Base-by-base conservation (phyloP, 2,888 invertebrate species). In the Melieria picta region DNA sequence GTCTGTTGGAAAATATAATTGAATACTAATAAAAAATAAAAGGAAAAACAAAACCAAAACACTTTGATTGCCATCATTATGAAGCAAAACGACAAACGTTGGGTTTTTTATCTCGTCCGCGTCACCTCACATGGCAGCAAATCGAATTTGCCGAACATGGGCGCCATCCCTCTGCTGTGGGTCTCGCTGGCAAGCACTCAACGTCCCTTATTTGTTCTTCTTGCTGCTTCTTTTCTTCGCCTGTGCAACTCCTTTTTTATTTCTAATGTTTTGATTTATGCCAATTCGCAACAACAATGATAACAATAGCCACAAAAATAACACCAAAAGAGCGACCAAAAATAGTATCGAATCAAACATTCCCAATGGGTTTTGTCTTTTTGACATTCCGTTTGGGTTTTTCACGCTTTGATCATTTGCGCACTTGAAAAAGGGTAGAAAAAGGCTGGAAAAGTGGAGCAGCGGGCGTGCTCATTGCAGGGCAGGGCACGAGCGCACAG, bases 241-340 rank as follows among this genome's bases (percentile, higher is more conserved):
- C 30, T 30, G 30, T 30, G 30, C 3, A 30, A 30, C 30, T 30
- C 30, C 30, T 2, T 30, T 30, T 30, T 30, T 30, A 62, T 6
- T 62, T 62, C 47, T 48, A 62, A 62, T 62, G 16, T 62, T 62
- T 62, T 62, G 48, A 62, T 62, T 62, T 47, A 62, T 13, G 62
- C 52, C 11, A 52, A 62, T n/a, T 10, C 48, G 13, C 48, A 62
- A 11, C 11, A 48, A 48, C 43, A 13, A 5, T 7, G 6, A 5
- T 10, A 62, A 13, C 62, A 62, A 62, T 5, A 62, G 7, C 47
- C 46, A 62, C 16, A 62, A 47, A 62, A 47, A 46, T 6, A 46
- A 13, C 4, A 6, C 43, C 47, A n/a, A 62, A 62, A 58, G 4
- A 10, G 30, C 11, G 10, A 58, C 5, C 11, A 52, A 4, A 52